phyloP scores from a whole-genome alignment of 2,113 vertebrate species.

The Enhydra lutris region DNA sequence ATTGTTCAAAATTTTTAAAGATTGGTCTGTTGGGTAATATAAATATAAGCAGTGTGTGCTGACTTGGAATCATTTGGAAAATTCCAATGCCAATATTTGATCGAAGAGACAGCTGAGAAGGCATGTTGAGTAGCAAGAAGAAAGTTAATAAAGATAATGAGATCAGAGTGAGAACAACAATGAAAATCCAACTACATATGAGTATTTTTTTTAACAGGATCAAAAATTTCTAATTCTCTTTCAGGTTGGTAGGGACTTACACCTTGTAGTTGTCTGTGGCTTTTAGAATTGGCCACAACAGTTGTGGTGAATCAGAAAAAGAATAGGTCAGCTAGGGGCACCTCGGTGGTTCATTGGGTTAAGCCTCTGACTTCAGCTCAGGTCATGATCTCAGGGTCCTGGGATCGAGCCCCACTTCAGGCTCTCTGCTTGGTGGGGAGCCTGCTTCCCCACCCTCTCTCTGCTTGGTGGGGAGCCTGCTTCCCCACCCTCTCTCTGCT shows the following conservation, averaged over 20 bases:
- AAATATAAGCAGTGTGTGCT: not conserved
- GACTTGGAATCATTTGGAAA: not conserved
- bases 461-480: no score
- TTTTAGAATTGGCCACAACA: not conserved
- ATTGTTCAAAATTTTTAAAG: not conserved
- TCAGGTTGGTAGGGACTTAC: not conserved
- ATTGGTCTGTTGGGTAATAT: not conserved
- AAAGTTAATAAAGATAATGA: not conserved
- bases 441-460: no score
- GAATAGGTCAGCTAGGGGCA: not conserved
- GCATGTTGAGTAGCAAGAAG: not conserved
- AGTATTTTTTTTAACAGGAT: not conserved
- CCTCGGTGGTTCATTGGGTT: no score
- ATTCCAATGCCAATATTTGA: not conserved
- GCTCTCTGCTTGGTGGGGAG: no score
- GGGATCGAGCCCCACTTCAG: no score
- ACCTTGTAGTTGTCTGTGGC: not conserved
- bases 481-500: no score
- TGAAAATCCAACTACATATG: not conserved
- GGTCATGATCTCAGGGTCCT: no score
- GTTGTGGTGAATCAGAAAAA: not conserved
- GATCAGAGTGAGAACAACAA: not conserved
- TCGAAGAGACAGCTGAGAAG: not conserved
- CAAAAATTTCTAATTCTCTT: not conserved
- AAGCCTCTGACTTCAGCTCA: no score